A percentile compares a stretch with the other conserved stretches of the same genome.
Evolutionary conservation across 2,888 invertebrate genomes (phyloP).

Genomic region (Hedya salicella): DNA sequence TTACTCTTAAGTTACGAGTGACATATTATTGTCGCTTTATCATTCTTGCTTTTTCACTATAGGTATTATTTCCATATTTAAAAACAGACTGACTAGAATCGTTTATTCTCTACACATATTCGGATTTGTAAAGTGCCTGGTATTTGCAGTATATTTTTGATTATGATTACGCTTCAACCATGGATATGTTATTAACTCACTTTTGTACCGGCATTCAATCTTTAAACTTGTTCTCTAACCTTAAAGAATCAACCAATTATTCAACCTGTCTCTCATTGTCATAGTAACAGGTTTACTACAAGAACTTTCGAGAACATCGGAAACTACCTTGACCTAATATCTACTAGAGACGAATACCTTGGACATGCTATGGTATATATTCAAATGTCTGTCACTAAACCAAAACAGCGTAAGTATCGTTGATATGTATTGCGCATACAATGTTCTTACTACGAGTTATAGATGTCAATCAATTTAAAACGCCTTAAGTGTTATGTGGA

Average conservation of each 20-base stretch:
- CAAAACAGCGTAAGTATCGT: background rate
- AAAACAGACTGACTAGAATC: too few relatives aligned
- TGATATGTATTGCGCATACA: background rate
- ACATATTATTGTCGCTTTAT: too few relatives aligned
- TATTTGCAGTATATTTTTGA: too few relatives aligned
- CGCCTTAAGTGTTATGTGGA: background rate
- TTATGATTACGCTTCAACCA: too few relatives aligned
- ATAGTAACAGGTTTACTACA: slow-evolving; percentile 61
- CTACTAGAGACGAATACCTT: slow-evolving; percentile 50
- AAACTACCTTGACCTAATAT: slow-evolving; percentile 66
- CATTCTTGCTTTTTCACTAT: too few relatives aligned
- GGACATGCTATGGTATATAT: slow-evolving; percentile 25
- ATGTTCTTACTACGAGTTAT: background rate
- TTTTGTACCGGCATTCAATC: too few relatives aligned
- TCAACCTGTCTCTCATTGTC: slow-evolving; percentile 58
- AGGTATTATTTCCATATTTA: too few relatives aligned
- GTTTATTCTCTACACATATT: too few relatives aligned
- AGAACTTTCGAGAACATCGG: slow-evolving; percentile 64
- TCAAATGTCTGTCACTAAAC: background rate
- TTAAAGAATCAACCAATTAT: slow-evolving; percentile 57
- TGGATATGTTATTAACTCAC: too few relatives aligned
- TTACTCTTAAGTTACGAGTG: too few relatives aligned
- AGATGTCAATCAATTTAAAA: background rate
- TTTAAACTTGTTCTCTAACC: too few relatives aligned
- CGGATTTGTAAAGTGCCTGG: too few relatives aligned